phyloP scores from a whole-genome alignment of 2,888 invertebrate genomes.

The Apodemia mormo region DNA sequence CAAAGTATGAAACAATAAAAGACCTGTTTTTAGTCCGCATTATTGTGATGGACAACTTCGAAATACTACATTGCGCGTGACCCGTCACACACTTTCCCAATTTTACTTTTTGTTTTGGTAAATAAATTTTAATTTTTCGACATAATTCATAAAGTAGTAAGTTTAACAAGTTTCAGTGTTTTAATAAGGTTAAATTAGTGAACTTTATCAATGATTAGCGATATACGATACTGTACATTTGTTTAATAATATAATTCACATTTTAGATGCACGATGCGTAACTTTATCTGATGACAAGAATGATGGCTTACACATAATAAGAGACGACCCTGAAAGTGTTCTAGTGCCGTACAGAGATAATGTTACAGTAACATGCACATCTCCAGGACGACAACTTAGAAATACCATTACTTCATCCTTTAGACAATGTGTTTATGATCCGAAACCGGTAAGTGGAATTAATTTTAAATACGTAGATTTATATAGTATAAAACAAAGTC shows the following conservation, averaged over 20 bases:
- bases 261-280: conserved; percentile 93
- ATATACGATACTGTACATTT: background rate
- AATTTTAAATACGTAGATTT: too few relatives aligned
- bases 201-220: background rate
- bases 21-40: too few relatives aligned
- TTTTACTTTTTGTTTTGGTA: background rate
- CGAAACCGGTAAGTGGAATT: conserved; percentile 84
- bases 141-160: background rate
- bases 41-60: too few relatives aligned
- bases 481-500: too few relatives aligned
- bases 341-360: conserved; percentile 94
- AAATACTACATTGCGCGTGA: too few relatives aligned
- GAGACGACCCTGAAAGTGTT: conserved; percentile 91
- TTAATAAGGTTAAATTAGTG: too few relatives aligned
- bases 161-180: too few relatives aligned
- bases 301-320: conserved; percentile 90
- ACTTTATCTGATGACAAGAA: conserved; percentile 94
- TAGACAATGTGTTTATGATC: conserved; percentile 97
- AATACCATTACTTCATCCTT: conserved; percentile 92
- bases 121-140: too few relatives aligned
- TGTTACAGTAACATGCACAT: conserved; percentile 91
- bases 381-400: conserved; percentile 88
- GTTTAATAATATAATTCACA: conserved; percentile 2
- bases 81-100: background rate
- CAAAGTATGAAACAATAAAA: too few relatives aligned